phyloP scores from a whole-genome alignment of 2,797 vertebrate genomes.

The Neosilurus mollespiculum region DNA sequence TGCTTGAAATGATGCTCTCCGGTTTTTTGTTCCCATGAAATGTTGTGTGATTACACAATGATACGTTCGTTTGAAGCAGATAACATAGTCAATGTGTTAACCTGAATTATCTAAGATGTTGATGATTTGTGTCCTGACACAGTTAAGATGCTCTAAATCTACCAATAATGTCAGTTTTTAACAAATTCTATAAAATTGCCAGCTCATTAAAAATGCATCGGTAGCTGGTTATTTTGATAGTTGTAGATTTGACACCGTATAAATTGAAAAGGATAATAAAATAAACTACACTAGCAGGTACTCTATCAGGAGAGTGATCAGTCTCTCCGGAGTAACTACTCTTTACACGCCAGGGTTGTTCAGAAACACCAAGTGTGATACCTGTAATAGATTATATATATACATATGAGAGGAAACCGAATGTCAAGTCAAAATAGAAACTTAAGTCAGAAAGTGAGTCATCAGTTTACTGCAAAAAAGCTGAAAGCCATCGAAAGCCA shows the following conservation, averaged over 20 bases:
- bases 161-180: neutral
- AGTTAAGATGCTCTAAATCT: neutral
- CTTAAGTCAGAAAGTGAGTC: neutral
- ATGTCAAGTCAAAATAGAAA: slow-evolving; percentile 21
- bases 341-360: neutral
- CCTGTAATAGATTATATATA: neutral
- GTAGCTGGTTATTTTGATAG: neutral
- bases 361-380: neutral
- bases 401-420: neutral
- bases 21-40: neutral
- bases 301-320: neutral
- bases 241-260: neutral
- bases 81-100: neutral
- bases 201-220: neutral
- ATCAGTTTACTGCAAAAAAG: neutral
- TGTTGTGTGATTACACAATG: neutral
- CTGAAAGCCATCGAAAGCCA: too few relatives aligned
- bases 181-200: neutral
- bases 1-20: neutral
- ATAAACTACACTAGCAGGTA: neutral
- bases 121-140: neutral
- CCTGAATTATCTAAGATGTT: neutral
- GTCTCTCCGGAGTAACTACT: neutral
- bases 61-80: neutral
- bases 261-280: neutral